Percentiles rank a stretch among this genome's conserved stretches.
phyloP scores from a whole-genome alignment of 2,113 vertebrate species.

The Ancistrus triradiatus region DNA sequence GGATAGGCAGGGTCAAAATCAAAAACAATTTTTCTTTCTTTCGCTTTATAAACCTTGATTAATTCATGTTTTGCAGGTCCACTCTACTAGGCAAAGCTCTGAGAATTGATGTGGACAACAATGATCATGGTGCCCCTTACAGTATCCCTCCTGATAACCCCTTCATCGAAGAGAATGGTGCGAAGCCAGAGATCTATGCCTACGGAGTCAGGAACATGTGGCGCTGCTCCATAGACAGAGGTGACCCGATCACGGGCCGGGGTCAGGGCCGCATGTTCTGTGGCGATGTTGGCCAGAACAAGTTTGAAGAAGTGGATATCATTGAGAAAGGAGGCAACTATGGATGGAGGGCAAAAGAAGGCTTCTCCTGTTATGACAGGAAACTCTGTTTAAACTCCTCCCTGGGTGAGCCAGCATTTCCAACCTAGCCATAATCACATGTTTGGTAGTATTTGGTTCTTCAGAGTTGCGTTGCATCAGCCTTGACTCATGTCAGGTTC shows the following conservation, averaged over 20 bases:
- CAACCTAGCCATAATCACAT: too few species aligned
- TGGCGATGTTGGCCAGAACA: constrained; percentile 79
- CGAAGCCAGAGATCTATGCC: constrained; percentile 72
- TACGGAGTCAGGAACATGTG: constrained; percentile 81
- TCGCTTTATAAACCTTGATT: too few species aligned
- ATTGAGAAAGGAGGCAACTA: constrained; percentile 76
- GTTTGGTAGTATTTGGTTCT: too few species aligned
- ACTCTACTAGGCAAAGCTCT: constrained; percentile 74
- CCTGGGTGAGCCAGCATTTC: constrained; percentile 59
- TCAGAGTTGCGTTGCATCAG: too few species aligned
- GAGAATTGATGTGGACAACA: constrained; percentile 68
- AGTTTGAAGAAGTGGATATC: constrained; percentile 76
- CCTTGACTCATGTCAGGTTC: too few species aligned
- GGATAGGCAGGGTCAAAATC: too few species aligned
- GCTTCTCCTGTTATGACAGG: constrained; percentile 76
- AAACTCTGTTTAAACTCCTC: constrained; percentile 75
- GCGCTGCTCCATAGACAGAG: constrained; percentile 77
- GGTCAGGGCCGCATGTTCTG: constrained; percentile 72
- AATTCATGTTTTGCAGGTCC: constrained; percentile 56
- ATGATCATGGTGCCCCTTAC: constrained; percentile 64
- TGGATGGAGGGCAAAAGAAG: constrained; percentile 78
- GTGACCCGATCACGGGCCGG: constrained; percentile 56
- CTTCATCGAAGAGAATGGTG: constrained; percentile 61
- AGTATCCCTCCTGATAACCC: constrained; percentile 75
- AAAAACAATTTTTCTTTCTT: too few species aligned